Conservation (phyloP, 1,140 invertebrate species). For the Nebria ingens region DNA sequence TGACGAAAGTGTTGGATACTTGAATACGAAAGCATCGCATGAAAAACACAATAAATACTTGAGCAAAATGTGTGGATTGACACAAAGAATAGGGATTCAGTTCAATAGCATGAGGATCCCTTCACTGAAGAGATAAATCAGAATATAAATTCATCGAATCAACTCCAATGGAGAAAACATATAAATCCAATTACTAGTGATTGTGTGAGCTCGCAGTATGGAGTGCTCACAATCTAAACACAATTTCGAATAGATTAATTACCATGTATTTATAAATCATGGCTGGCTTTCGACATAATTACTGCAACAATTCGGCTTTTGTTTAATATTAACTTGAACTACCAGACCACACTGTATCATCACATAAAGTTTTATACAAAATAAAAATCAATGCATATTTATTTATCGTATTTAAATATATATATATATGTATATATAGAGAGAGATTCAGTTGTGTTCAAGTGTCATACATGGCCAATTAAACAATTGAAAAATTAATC, state of each 20-base stretch:
- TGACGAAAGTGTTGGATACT: no score
- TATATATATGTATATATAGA: slow-evolving; percentile 1
- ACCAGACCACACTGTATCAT: neutral
- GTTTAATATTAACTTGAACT: neutral
- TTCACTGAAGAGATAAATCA: neutral
- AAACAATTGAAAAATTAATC: slow-evolving; percentile 7
- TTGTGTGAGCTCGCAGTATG: neutral
- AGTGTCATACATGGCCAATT: slow-evolving; percentile 7
- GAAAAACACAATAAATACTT: no score
- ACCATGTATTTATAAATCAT: slow-evolving; percentile 7
- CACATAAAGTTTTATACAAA: neutral
- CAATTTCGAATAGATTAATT: slow-evolving; percentile 7
- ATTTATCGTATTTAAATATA: neutral
- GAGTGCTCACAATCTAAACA: neutral
- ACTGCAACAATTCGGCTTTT: neutral
- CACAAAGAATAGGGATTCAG: no score
- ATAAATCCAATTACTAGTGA: neutral
- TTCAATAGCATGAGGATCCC: no score
- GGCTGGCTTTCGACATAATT: neutral
- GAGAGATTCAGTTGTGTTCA: neutral
- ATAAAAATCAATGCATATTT: neutral
- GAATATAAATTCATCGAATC: neutral
- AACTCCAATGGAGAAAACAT: neutral
- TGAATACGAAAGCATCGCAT: no score
- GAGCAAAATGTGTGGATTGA: no score